Evolutionary conservation across 2,888 invertebrate species (phyloP).

Genomic region (Malacosoma neustria): DNA sequence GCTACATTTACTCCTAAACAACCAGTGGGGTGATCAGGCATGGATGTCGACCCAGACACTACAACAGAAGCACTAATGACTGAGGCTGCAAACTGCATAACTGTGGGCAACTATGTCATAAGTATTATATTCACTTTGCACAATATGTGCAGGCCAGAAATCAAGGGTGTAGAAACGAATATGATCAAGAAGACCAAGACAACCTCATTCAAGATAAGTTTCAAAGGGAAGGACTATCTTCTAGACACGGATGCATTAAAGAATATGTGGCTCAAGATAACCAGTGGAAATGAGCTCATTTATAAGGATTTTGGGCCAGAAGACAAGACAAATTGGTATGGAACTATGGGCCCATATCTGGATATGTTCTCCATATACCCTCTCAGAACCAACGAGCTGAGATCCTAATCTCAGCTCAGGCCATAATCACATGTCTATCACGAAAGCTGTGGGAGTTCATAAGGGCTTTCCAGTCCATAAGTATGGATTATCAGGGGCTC

Average conservation of each 20-base stretch:
- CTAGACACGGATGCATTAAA: not conserved
- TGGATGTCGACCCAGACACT: not conserved
- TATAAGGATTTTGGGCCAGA: constrained; percentile 6
- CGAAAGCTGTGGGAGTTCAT: constrained; percentile 11
- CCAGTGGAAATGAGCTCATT: not conserved
- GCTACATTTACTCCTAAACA: not conserved
- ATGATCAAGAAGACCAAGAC: constrained; percentile 5
- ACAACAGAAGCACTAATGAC: not conserved
- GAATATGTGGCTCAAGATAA: not conserved
- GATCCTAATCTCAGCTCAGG: too few relatives aligned
- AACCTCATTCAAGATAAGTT: constrained; percentile 5
- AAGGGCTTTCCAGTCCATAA: constrained; percentile 16
- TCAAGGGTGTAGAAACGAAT: constrained; percentile 3
- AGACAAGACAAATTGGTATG: constrained; percentile 10
- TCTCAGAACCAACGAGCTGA: constrained; percentile 10
- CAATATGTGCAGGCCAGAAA: constrained; percentile 5
- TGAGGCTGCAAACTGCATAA: constrained; percentile 3
- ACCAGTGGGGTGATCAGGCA: not conserved
- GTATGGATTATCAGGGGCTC: constrained; percentile 18
- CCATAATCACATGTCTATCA: constrained; percentile 15
- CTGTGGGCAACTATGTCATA: constrained; percentile 4
- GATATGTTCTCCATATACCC: constrained; percentile 12
- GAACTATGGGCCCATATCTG: constrained; percentile 8
- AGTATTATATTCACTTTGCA: constrained; percentile 9
- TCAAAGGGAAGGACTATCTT: constrained; percentile 3